These are phyloP conservation scores for Apogon hyalosoma DNA, from an alignment of 2,797 vertebrate genomes.

Conservation along the genomic window DNA sequence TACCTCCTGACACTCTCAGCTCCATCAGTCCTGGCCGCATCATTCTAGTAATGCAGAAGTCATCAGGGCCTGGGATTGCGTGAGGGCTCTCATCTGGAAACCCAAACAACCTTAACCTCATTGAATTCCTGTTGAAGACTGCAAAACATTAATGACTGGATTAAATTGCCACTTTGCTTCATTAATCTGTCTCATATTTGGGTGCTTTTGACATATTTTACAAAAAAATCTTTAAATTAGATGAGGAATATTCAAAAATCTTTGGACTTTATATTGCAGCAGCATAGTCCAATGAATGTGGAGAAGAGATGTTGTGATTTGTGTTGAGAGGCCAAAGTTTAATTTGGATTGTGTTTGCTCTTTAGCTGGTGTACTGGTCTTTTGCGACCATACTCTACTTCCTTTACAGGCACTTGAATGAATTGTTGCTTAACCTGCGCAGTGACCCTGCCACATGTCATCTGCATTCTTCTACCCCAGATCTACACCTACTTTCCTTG, in stretches of 20 bases:
- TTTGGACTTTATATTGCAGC: constrained; percentile 2
- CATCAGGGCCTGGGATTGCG: constrained; percentile 73
- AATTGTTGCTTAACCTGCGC: constrained; percentile 87
- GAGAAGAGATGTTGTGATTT: constrained; percentile 25
- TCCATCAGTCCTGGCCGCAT: constrained; percentile 76
- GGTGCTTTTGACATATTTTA: constrained; percentile 4
- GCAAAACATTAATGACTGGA: constrained; percentile 69
- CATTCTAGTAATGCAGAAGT: constrained; percentile 81
- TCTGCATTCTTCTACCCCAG: constrained; percentile 67
- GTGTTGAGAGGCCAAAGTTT: constrained; percentile 64
- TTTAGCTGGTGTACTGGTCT: constrained; percentile 66
- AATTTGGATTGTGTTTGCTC: constrained; percentile 57
- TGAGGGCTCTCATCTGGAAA: constrained; percentile 82
- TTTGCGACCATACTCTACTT: constrained; percentile 67
- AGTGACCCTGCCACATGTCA: constrained; percentile 86
- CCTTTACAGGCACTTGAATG: constrained; percentile 79
- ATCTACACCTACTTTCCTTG: constrained; percentile 73
- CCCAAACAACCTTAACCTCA: constrained; percentile 71
- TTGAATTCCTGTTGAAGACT: constrained; percentile 70
- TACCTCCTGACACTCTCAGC: constrained; percentile 79
- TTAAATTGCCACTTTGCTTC: constrained; percentile 57
- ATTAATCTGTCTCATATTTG: constrained; percentile 23
- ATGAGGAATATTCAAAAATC: background rate
- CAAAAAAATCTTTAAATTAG: constrained; percentile 4
- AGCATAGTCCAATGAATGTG: background rate